These are phyloP conservation scores for Scaptomyza graminum DNA, from an alignment of 1,140 invertebrate genomes.

Conservation along the genomic window DNA sequence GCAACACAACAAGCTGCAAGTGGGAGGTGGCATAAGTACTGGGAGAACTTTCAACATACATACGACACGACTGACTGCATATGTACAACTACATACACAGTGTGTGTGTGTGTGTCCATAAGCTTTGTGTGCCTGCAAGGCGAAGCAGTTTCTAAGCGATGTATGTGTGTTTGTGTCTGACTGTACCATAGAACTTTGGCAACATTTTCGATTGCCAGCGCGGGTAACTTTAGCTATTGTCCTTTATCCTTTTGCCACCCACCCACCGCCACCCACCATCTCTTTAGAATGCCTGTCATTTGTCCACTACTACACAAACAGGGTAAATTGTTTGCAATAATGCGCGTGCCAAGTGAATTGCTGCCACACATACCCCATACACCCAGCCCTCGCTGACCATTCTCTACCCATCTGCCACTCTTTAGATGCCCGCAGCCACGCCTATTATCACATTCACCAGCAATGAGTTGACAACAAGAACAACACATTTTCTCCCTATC, in stretches of 20 bases:
- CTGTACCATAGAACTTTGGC: conserved; percentile 64
- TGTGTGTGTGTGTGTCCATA: conserved; percentile 15
- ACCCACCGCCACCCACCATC: background rate
- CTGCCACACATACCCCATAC: background rate
- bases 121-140: conserved; percentile 28
- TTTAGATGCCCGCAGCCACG: conserved; percentile 4
- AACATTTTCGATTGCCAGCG: conserved; percentile 76
- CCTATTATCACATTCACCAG: conserved; percentile 21
- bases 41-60: conserved; percentile 1
- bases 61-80: conserved; percentile 56
- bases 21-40: background rate
- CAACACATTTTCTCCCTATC: no score
- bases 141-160: conserved; percentile 11
- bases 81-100: conserved; percentile 43
- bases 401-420: background rate
- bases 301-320: conserved; percentile 72
- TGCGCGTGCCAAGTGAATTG: conserved; percentile 66
- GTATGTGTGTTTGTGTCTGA: conserved; percentile 37
- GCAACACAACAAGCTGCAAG: conserved; percentile 3
- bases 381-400: background rate
- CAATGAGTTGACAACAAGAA: conserved; percentile 32
- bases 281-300: conserved; percentile 47
- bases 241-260: conserved; percentile 54
- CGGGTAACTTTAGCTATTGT: conserved; percentile 27
- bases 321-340: conserved; percentile 81